Evolutionary conservation across 2,113 vertebrate genomes (phyloP).

Genomic region (Neogale vison): DNA sequence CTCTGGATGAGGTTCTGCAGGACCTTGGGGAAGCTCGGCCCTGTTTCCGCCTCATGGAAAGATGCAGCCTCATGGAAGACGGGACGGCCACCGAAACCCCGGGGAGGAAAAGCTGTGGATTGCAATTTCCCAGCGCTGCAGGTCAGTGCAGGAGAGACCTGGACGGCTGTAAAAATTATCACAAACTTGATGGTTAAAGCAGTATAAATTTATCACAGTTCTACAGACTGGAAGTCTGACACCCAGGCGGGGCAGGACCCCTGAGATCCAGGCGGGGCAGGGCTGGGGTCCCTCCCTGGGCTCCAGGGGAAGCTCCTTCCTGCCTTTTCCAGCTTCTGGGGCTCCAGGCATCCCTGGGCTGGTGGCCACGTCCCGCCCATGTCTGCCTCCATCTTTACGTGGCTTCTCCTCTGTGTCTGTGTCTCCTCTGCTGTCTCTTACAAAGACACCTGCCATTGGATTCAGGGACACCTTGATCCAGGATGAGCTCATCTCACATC

Average conservation of each 20-base stretch:
- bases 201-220: too few relatives aligned
- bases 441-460: not conserved
- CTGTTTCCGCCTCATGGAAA: fast-evolving
- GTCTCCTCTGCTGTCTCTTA: not conserved
- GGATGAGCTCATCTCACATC: not conserved
- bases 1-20: not conserved
- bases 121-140: not conserved
- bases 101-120: fast-evolving
- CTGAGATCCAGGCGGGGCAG: not conserved
- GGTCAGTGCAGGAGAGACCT: too few relatives aligned
- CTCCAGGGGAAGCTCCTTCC: not conserved
- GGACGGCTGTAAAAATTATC: not conserved
- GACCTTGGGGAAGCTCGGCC: fast-evolving
- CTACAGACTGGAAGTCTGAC: too few relatives aligned
- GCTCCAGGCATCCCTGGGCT: not conserved
- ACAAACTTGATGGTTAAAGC: too few relatives aligned
- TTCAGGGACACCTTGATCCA: not conserved
- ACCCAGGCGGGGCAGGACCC: too few relatives aligned
- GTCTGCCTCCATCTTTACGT: fast-evolving
- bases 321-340: not conserved
- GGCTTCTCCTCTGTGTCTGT: not conserved
- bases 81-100: fast-evolving
- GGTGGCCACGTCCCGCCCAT: not conserved
- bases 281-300: not conserved
- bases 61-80: not conserved